Evolutionary conservation across 2,797 vertebrate genomes (phyloP).

Genomic region (Hydrocynus forskahlii): DNA sequence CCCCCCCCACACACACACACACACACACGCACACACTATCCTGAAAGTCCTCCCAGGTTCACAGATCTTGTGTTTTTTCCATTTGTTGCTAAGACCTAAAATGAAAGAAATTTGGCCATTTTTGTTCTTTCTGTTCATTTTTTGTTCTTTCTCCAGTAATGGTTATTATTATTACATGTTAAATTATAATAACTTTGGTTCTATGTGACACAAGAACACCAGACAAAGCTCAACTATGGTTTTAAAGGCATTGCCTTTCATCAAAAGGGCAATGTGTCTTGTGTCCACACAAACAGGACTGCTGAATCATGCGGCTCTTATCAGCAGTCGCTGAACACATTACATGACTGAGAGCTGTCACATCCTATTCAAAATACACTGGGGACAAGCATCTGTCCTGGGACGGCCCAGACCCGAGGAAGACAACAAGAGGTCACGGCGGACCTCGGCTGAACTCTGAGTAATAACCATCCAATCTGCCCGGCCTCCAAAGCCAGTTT

Average conservation of each 20-base stretch:
- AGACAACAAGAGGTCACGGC: not conserved
- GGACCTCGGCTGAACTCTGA: slow-evolving; percentile 2
- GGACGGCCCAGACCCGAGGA: not conserved
- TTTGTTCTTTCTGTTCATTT: too few relatives aligned
- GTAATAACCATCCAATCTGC: not conserved
- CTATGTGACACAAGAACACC: too few relatives aligned
- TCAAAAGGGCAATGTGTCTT: slow-evolving; percentile 9
- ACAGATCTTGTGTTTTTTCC: too few relatives aligned
- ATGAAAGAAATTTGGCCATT: too few relatives aligned
- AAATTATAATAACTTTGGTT: too few relatives aligned
- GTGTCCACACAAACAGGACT: not conserved
- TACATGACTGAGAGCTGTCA: slow-evolving; percentile 27
- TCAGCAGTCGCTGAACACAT: slow-evolving; percentile 11
- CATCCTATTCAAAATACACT: not conserved
- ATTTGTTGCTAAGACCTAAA: too few relatives aligned
- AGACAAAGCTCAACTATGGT: too few relatives aligned
- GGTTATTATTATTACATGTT: too few relatives aligned
- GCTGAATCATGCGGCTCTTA: not conserved
- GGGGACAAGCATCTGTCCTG: not conserved
- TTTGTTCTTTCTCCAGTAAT: too few relatives aligned
- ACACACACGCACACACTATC: too few relatives aligned
- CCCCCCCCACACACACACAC: too few relatives aligned
- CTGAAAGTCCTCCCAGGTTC: too few relatives aligned
- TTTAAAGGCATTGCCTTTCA: not conserved
- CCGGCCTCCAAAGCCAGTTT: not conserved